Conservation (phyloP, 2,888 invertebrate species). For the Dioctria linearis region DNA sequence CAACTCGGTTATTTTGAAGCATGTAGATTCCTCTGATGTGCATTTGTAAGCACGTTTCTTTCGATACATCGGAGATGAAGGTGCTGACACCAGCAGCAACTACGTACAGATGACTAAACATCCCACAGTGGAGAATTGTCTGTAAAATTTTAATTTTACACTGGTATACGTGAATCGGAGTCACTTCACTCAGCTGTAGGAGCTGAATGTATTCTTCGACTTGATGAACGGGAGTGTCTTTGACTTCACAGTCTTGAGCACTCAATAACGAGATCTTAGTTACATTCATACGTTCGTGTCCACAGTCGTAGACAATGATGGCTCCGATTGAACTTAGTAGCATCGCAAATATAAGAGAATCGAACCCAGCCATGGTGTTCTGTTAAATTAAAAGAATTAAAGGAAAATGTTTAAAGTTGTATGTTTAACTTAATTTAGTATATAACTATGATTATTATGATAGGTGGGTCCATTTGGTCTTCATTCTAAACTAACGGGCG, state of each 20-base stretch:
- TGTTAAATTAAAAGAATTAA: too few relatives aligned
- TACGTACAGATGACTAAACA: not conserved
- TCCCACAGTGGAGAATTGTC: not conserved
- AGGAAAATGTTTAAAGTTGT: not conserved
- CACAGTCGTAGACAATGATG: slow-evolving; percentile 7
- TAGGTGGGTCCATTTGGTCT: too few relatives aligned
- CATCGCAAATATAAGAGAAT: not conserved
- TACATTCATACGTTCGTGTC: not conserved
- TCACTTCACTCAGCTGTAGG: slow-evolving; percentile 1
- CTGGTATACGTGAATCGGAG: slow-evolving; percentile 7
- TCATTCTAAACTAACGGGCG: too few relatives aligned
- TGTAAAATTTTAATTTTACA: slow-evolving; percentile 14
- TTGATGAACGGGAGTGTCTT: not conserved
- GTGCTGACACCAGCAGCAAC: slow-evolving; percentile 7
- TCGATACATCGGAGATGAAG: not conserved
- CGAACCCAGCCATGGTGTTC: not conserved
- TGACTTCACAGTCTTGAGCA: not conserved
- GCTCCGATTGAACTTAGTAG: not conserved
- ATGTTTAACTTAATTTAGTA: not conserved
- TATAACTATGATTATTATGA: too few relatives aligned
- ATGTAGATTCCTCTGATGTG: not conserved
- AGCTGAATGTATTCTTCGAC: not conserved
- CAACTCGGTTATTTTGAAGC: not conserved
- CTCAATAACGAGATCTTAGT: not conserved
- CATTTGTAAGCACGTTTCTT: not conserved